Conservation (phyloP, 1,140 invertebrate genomes). For the Whitmania pigra region DNA sequence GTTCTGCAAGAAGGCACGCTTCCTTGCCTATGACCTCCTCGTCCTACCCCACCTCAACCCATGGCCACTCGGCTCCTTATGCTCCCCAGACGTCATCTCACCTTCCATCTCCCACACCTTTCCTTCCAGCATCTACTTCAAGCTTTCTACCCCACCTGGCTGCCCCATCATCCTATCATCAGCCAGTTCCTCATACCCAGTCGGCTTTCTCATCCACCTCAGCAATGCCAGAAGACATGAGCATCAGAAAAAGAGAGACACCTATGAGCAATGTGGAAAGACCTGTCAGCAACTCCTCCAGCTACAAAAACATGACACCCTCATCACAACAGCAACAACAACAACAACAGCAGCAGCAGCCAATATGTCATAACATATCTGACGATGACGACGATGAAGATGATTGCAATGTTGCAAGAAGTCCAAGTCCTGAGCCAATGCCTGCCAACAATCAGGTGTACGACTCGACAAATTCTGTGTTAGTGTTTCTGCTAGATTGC, state of each 20-base stretch:
- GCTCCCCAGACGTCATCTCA: not conserved
- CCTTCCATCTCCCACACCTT: conserved; percentile 1
- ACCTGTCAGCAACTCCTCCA: not conserved
- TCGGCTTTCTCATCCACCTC: not conserved
- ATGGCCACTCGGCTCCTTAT: not conserved
- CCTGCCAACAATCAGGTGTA: conserved; percentile 53
- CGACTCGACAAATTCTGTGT: conserved; percentile 22
- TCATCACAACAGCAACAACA: not conserved
- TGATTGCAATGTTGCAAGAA: conserved; percentile 48
- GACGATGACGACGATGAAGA: conserved; percentile 53
- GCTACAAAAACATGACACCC: not conserved
- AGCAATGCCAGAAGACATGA: conserved; percentile 5
- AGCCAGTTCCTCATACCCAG: not conserved
- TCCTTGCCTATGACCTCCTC: not conserved
- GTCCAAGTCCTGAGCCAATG: conserved; percentile 29
- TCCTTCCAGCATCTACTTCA: not conserved
- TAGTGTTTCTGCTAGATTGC: not conserved
- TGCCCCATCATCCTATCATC: not conserved
- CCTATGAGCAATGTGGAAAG: not conserved
- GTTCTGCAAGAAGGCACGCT: not conserved
- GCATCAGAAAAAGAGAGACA: not conserved
- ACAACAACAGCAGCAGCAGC: not conserved
- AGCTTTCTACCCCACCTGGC: conserved; percentile 7
- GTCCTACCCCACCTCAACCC: not conserved
- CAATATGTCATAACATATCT: conserved; percentile 35